These are phyloP conservation scores for Ethmia dodecea DNA, from an alignment of 2,888 invertebrate genomes.

Conservation along the genomic window DNA sequence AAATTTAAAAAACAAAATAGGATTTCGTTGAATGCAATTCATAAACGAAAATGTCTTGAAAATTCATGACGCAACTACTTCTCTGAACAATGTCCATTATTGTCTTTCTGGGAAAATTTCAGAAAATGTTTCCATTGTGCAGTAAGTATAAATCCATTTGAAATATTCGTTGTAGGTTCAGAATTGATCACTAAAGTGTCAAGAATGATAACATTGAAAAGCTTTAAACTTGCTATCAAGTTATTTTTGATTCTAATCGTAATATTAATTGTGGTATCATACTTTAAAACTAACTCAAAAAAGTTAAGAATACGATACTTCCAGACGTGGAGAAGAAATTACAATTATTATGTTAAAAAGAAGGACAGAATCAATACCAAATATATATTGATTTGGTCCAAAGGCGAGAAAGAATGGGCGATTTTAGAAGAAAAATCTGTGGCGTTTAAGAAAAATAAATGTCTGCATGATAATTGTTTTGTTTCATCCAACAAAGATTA, in stretches of 20 bases:
- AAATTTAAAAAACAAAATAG: no score
- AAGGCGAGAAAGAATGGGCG: background rate
- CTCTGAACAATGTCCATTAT: background rate
- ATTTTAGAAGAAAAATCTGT: constrained; percentile 2
- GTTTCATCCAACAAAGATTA: constrained; percentile 24
- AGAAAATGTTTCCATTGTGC: background rate
- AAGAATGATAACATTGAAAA: background rate
- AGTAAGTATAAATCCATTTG: background rate
- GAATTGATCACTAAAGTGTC: background rate
- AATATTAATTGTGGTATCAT: no score
- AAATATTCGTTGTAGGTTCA: background rate
- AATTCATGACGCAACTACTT: no score
- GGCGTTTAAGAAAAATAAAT: constrained; percentile 25
- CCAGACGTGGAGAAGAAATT: background rate
- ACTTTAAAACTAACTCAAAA: no score
- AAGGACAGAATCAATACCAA: background rate
- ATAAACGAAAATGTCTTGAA: constrained; percentile 5
- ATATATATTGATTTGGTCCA: constrained; percentile 4
- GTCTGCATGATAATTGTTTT: constrained; percentile 29
- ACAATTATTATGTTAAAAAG: background rate
- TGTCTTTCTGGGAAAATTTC: background rate
- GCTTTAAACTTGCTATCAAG: background rate
- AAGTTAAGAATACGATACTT: background rate
- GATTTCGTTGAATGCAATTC: no score
- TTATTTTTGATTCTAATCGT: no score